A percentile compares a stretch with the other conserved stretches of the same genome.
Evolutionary conservation across 2,888 invertebrate genomes (phyloP).

Genomic region (Allophyes oxyacanthae): DNA sequence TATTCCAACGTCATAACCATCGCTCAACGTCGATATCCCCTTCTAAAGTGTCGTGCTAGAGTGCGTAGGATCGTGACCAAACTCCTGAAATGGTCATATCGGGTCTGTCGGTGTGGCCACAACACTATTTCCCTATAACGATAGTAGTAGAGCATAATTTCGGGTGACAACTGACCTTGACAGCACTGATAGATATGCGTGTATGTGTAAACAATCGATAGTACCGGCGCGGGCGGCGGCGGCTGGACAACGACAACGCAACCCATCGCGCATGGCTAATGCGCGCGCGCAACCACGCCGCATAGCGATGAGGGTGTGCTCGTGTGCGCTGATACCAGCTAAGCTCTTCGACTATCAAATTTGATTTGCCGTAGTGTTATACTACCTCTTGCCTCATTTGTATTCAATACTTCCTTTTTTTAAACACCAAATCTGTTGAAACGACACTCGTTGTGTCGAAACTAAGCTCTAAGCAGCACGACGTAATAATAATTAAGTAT

Average conservation of each 20-base stretch:
- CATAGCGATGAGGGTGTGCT: slow-evolving; percentile 80
- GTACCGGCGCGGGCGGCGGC: slow-evolving; percentile 55
- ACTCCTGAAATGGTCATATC: slow-evolving; percentile 84
- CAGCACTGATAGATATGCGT: slow-evolving; percentile 64
- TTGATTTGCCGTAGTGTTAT: slow-evolving; percentile 74
- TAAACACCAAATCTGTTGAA: slow-evolving; percentile 62
- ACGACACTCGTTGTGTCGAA: slow-evolving; percentile 39
- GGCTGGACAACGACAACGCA: slow-evolving; percentile 66
- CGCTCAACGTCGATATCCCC: slow-evolving; percentile 83
- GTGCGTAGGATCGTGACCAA: slow-evolving; percentile 83
- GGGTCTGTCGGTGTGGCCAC: slow-evolving; percentile 67
- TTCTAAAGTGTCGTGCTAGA: slow-evolving; percentile 76
- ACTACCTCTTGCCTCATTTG: slow-evolving; percentile 76
- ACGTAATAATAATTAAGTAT: slow-evolving; percentile 42
- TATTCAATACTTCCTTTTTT: slow-evolving; percentile 78
- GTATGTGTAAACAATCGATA: slow-evolving; percentile 84
- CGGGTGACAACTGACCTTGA: slow-evolving; percentile 67
- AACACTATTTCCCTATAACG: slow-evolving; percentile 60
- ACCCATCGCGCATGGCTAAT: slow-evolving; percentile 83
- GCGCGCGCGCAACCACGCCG: slow-evolving; percentile 74
- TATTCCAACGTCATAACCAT: slow-evolving; percentile 87
- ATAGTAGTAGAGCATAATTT: slow-evolving; percentile 70
- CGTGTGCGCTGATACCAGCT: slow-evolving; percentile 66
- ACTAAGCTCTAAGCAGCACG: slow-evolving; percentile 48
- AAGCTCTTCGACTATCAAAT: slow-evolving; percentile 74